Conservation (phyloP, 1,140 invertebrate species). For the Bombus confusus region DNA sequence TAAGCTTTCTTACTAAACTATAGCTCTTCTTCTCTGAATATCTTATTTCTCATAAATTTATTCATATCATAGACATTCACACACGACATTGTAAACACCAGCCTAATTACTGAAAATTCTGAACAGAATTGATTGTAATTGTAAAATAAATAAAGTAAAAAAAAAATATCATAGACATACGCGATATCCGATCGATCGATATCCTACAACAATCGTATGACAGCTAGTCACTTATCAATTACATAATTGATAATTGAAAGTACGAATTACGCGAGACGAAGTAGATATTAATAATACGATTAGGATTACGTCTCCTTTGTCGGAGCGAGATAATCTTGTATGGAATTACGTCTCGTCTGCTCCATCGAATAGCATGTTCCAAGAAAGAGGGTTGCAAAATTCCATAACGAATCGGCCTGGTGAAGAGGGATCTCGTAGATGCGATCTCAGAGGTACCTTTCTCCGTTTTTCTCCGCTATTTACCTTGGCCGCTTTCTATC, state of each 20-base stretch:
- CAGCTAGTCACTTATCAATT: background rate
- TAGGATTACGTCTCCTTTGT: conserved; percentile 4
- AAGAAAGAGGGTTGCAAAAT: conserved; percentile 44
- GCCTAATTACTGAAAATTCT: no score
- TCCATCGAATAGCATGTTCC: conserved; percentile 5
- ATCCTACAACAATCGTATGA: background rate
- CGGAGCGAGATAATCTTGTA: background rate
- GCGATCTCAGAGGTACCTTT: conserved; percentile 27
- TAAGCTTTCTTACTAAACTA: background rate
- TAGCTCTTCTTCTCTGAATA: background rate
- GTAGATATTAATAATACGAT: background rate
- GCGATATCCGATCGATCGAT: background rate
- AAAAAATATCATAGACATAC: background rate
- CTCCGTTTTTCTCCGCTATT: conserved; percentile 26
- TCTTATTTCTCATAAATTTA: background rate
- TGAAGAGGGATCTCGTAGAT: background rate
- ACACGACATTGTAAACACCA: no score
- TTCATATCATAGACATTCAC: background rate
- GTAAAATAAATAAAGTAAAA: no score
- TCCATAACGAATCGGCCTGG: background rate
- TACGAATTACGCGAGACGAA: background rate
- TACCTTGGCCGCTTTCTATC: conserved; percentile 42
- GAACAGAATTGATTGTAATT: no score
- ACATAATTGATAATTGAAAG: background rate
- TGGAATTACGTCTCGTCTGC: conserved; percentile 2